Conservation (phyloP, 2,113 vertebrate genomes). For the Felis chaus region DNA sequence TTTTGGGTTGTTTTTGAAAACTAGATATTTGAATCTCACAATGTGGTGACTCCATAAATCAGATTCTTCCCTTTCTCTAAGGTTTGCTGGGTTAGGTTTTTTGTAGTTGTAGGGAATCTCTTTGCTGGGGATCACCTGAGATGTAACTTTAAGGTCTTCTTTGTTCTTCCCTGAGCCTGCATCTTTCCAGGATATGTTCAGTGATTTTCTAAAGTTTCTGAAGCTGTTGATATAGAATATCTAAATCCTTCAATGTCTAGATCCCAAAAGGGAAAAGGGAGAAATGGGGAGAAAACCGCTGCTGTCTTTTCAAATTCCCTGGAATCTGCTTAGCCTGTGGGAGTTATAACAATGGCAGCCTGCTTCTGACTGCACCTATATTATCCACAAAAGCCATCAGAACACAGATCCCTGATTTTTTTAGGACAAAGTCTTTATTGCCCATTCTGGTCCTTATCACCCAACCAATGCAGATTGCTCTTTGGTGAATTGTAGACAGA, state of each 20-base stretch:
- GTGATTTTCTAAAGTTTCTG: background rate
- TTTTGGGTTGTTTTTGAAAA: background rate
- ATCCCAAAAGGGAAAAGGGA: background rate
- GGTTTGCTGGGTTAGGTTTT: background rate
- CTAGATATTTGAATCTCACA: background rate
- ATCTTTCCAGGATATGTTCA: background rate
- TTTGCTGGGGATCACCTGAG: background rate
- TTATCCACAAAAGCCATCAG: background rate
- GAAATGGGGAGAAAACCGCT: too few species aligned
- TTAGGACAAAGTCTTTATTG: background rate
- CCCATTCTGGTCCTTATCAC: background rate
- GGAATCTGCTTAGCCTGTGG: background rate
- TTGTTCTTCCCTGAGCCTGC: background rate
- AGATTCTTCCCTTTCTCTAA: background rate
- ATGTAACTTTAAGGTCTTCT: background rate
- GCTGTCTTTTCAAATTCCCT: background rate
- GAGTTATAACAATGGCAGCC: background rate
- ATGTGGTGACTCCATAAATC: background rate
- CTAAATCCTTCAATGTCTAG: background rate
- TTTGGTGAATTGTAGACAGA: background rate
- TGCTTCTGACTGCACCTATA: background rate
- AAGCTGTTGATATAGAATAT: background rate
- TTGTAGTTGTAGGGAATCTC: background rate
- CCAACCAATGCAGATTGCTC: background rate
- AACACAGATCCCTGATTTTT: background rate